Evolutionary conservation across 2,888 invertebrate species (phyloP).

Genomic region (Chaitophorus viminalis): DNA sequence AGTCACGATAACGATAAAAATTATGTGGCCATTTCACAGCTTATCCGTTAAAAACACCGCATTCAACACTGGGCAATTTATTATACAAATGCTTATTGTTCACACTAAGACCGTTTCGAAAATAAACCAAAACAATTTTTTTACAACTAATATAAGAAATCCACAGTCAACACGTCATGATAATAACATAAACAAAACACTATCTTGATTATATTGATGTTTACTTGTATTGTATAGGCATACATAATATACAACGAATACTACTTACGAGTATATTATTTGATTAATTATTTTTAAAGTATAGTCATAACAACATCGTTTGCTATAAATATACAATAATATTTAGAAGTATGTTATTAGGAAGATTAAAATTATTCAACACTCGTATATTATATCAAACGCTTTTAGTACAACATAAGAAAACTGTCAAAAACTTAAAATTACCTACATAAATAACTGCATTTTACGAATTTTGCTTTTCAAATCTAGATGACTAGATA

Average conservation of each 20-base stretch:
- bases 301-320: slow-evolving; percentile 14
- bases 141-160: background rate
- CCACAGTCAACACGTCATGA: background rate
- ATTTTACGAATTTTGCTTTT: background rate
- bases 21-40: slow-evolving; percentile 26
- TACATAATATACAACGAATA: background rate
- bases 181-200: background rate
- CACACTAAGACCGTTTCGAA: slow-evolving; percentile 2
- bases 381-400: background rate
- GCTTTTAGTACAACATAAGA: background rate
- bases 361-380: background rate
- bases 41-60: slow-evolving; percentile 32
- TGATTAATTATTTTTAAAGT: background rate
- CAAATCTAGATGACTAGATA: background rate
- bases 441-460: background rate
- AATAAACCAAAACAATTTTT: slow-evolving; percentile 20
- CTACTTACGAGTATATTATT: slow-evolving; percentile 8
- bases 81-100: background rate
- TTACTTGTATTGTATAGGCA: background rate
- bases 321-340: no score
- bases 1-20: slow-evolving; percentile 54
- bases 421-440: background rate
- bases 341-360: no score
- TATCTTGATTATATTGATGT: slow-evolving; percentile 1
- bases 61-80: slow-evolving; percentile 1